These are phyloP conservation scores for Coracopsis vasa DNA, from an alignment of 2,113 vertebrate species.

Conservation along the genomic window DNA sequence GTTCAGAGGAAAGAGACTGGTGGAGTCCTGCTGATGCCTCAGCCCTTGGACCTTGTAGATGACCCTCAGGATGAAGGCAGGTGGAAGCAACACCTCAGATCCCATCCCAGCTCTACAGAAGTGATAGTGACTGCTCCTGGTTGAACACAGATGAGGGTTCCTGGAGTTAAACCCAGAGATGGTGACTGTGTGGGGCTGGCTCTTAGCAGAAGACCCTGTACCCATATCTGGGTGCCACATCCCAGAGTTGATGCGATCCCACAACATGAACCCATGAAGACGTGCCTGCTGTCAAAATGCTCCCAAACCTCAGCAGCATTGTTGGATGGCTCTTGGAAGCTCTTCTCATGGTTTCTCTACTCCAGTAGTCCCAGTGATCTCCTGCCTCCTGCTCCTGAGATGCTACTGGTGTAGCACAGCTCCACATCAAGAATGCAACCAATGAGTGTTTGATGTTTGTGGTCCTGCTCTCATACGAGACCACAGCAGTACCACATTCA, in stretches of 20 bases:
- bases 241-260: background rate
- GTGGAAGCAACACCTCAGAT: background rate
- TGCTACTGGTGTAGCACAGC: background rate
- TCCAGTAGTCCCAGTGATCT: background rate
- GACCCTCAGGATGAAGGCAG: background rate
- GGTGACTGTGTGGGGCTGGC: rapidly evolving
- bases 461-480: background rate
- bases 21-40: background rate
- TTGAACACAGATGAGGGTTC: background rate
- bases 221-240: background rate
- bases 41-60: no score
- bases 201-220: background rate
- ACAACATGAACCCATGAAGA: rapidly evolving
- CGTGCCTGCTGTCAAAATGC: background rate
- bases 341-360: background rate
- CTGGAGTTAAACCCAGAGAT: background rate
- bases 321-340: background rate
- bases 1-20: background rate
- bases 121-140: background rate
- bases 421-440: background rate
- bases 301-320: background rate
- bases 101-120: background rate
- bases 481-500: background rate
- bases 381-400: background rate
- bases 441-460: rapidly evolving